A percentile compares a stretch with the other conserved stretches of the same genome.
phyloP scores from a whole-genome alignment of 2,888 invertebrate genomes.

The Diaprepes abbreviatus region DNA sequence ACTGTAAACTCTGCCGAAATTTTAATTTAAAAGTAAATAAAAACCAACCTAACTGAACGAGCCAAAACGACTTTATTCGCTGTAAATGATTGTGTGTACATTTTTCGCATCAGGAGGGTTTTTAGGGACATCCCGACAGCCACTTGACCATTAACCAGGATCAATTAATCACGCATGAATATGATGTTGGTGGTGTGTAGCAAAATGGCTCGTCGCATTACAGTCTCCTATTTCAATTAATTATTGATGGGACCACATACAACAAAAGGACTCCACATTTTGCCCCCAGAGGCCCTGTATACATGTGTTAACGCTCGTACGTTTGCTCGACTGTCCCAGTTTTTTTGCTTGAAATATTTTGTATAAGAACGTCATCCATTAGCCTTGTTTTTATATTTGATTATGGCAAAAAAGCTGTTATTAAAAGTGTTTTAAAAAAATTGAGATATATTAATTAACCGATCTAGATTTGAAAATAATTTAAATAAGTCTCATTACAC shows the following conservation, averaged over 20 bases:
- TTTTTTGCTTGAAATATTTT: constrained; percentile 30
- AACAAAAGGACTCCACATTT: constrained; percentile 73
- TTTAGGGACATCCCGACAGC: constrained; percentile 50
- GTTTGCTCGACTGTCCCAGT: constrained; percentile 18
- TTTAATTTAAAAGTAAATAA: constrained; percentile 10
- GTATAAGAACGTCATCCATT: constrained; percentile 10
- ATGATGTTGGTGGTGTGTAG: constrained; percentile 57
- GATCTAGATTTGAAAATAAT: too few species aligned
- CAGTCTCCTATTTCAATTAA: constrained; percentile 60
- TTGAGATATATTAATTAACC: too few species aligned
- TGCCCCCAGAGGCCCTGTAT: constrained; percentile 70
- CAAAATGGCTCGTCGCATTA: constrained; percentile 57
- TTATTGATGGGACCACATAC: constrained; percentile 56
- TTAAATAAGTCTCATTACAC: too few species aligned
- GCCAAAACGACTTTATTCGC: constrained; percentile 17
- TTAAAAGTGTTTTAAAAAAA: too few species aligned
- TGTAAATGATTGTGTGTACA: constrained; percentile 27
- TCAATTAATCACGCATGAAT: constrained; percentile 59
- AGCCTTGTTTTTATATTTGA: constrained; percentile 19
- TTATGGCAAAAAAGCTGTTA: neutral
- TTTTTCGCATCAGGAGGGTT: constrained; percentile 17
- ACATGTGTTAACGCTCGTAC: constrained; percentile 15
- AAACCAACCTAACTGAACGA: neutral
- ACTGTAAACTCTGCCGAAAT: neutral
- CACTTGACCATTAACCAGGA: constrained; percentile 56